Evolutionary conservation across 2,888 invertebrate genomes (phyloP).

Genomic region (Aspidiotus rigidus): DNA sequence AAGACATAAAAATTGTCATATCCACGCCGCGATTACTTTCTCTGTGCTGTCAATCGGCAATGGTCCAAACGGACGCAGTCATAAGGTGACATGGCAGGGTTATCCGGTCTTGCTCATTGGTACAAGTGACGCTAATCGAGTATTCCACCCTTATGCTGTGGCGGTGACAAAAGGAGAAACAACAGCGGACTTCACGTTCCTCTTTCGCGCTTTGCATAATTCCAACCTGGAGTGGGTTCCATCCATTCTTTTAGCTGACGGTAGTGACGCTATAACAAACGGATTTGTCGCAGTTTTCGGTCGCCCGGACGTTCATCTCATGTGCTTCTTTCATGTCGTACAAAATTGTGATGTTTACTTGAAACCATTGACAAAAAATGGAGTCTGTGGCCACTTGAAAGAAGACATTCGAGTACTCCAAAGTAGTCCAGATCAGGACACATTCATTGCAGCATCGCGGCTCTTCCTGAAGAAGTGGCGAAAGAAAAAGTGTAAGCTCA

Average conservation of each 20-base stretch:
- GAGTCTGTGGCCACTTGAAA: not conserved
- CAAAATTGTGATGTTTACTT: constrained; percentile 29
- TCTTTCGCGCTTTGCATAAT: constrained; percentile 8
- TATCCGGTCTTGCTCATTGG: not conserved
- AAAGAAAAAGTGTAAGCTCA: not conserved
- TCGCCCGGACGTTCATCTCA: constrained; percentile 24
- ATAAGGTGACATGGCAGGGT: not conserved
- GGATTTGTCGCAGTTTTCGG: constrained; percentile 31
- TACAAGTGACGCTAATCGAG: not conserved
- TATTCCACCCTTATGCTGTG: not conserved
- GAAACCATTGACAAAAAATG: constrained; percentile 12
- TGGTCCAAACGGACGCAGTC: not conserved
- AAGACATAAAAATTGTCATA: no score
- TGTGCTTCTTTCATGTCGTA: constrained; percentile 34
- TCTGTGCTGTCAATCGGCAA: no score
- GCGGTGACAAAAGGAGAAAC: not conserved
- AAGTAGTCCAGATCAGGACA: not conserved
- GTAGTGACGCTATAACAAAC: constrained; percentile 33
- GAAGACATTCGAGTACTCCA: constrained; percentile 15
- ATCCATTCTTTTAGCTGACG: constrained; percentile 21
- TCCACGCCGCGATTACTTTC: no score
- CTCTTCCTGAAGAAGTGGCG: constrained; percentile 13
- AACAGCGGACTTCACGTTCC: not conserved
- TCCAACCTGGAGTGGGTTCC: constrained; percentile 17
- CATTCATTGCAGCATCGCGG: constrained; percentile 10